Base-by-base conservation (phyloP, 2,797 vertebrate genomes). In the Sebastes kiyomatsui region DNA sequence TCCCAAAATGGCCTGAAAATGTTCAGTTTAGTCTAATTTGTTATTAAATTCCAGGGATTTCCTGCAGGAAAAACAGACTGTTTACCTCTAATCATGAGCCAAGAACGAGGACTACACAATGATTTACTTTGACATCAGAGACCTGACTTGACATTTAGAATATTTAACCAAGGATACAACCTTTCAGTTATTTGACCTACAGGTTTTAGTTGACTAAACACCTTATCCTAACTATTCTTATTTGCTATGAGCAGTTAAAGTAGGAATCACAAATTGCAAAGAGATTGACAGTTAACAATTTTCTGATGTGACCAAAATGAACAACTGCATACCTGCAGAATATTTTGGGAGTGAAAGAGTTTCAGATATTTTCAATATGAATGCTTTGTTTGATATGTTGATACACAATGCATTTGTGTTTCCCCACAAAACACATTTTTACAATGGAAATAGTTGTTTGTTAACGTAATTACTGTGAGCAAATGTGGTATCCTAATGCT, bases 381-480 rank as follows among this genome's bases (percentile, higher is more conserved):
- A 60, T 49, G 54, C 54, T 7, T 25, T 25, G 54, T 59, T 59
- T 59, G 25, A 13, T 33, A n/a, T 35, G 20, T 33, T 32, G 20
- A 32, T 49, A 32, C 0, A 49, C 16, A 46, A 46, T 46, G 42
- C 6, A 49, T 49, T 49, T 49, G 30, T 49, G 18, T 49, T 49
- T 18, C 42, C 42, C 18, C 16, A 0, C 32, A 35, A 35, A 60
- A 28, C 0, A 0, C 35, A 18, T 42, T 18, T 42, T 2, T 46
- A 1, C 1, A 18, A 25, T 5, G 3, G 1, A 6, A 18, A 62
- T 22, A 33, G 8, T 27, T 66, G 16, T 49, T 49, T 49, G 42
- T 49, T 0, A 49, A 20, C 0, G 8, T 27, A 25, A 0, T 65
- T 42, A 49, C 42, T 25, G 14, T 25, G 8, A 38, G 32, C n/a